A percentile compares a stretch with the other conserved stretches of the same genome.
phyloP scores from a whole-genome alignment of 2,113 vertebrate species.

The Rynchops niger region DNA sequence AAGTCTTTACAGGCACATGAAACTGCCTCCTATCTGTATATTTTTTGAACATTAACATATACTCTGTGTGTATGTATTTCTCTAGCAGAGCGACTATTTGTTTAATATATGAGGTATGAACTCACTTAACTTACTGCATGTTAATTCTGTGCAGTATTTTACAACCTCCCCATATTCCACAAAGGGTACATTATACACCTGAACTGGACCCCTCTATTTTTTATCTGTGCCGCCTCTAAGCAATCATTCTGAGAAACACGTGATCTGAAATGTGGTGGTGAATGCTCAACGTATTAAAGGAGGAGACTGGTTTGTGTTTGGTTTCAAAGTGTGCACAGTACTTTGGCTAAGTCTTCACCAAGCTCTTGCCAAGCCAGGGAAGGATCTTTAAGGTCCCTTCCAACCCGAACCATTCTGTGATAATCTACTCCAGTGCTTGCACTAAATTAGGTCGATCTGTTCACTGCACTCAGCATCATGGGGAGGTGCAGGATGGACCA shows the following conservation, averaged over 20 bases:
- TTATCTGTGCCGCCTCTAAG: neutral
- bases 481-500: neutral
- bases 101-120: neutral
- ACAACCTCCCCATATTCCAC: neutral
- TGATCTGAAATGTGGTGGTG: neutral
- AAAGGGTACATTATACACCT: neutral
- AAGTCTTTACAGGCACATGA: neutral
- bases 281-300: neutral
- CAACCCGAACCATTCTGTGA: no score
- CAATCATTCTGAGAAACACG: neutral
- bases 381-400: neutral
- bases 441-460: neutral
- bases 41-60: slow-evolving; percentile 6
- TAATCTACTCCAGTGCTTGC: neutral
- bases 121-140: neutral
- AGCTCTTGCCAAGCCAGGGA: neutral
- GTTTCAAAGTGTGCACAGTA: neutral
- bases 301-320: neutral
- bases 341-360: neutral
- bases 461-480: neutral
- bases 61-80: neutral
- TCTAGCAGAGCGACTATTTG: neutral
- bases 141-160: neutral
- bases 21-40: neutral
- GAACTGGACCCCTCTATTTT: neutral